Evolutionary conservation across 1,140 invertebrate species (phyloP), one percentile per base, ranked within the genome.

Genomic region (Dendrolimus kikuchii): DNA sequence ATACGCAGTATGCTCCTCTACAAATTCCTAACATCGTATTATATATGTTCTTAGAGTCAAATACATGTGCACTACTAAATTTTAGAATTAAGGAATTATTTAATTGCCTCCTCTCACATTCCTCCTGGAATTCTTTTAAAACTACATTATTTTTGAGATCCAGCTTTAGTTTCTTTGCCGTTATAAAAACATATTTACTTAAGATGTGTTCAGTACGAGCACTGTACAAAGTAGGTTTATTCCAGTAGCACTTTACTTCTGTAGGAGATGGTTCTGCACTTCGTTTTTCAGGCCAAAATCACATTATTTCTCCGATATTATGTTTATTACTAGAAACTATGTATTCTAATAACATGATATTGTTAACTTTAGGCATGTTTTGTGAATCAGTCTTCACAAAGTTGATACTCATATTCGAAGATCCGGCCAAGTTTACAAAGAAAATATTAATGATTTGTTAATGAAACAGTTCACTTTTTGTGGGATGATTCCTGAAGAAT

Each of bases 201-300:
- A 38, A 5, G 10, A 53, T 38, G 38, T 23, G 43, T 40, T 46
- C 7, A 23, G 44, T 23, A 38, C 42, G 38, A 10, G 49, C 42
- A 44, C 49, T 44, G n/a, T 40, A n/a, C 0, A 51, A 37, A n/a
- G 49, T n/a, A 5, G 50, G 50, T 38, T 51, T 51, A 5, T 44
- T 51, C 42, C 50, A 51, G 6, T 51, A 51, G 23, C 50, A 51
- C 9, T 44, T 5, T 9, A 51, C 50, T 39, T 41, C 2, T 9
- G 50, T 51, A 44, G 51, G 40, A 46, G 51, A 40, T 46, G 51
- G 51, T 40, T 53, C 51, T n/a, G n/a, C 23, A 46, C 7, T 46
- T 23, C 23, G 40, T 53, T 53, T 46, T 40, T 6, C 44, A 5
- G 46, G 9, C 43, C 51, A 53, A 40, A 49, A 55, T 23, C n/a